Conservation (phyloP, 2,797 vertebrate species). For the Phalloptychus januarius region DNA sequence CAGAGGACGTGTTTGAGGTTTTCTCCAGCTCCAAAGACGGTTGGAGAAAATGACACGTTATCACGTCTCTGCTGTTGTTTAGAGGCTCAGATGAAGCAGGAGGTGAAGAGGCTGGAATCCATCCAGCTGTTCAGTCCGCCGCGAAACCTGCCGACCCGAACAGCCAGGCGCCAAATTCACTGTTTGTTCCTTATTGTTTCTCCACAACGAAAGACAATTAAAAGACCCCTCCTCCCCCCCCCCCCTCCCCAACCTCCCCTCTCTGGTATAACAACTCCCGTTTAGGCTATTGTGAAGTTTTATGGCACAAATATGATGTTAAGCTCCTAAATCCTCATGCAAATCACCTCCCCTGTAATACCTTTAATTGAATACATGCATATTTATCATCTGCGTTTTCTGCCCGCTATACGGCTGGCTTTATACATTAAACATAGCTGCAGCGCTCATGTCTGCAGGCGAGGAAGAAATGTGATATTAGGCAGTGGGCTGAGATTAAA, state of each 20-base stretch:
- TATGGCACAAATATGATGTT: slow-evolving; percentile 83
- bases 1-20: slow-evolving; percentile 58
- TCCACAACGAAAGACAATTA: not conserved
- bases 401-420: slow-evolving; percentile 75
- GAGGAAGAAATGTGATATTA: slow-evolving; percentile 82
- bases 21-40: slow-evolving; percentile 46
- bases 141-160: not conserved
- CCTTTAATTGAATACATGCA: slow-evolving; percentile 88
- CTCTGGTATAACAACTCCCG: slow-evolving; percentile 52
- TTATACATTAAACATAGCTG: slow-evolving; percentile 87
- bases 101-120: not conserved
- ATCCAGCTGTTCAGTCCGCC: not conserved
- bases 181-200: not conserved
- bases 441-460: slow-evolving; percentile 79
- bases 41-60: slow-evolving; percentile 50
- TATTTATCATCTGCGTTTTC: slow-evolving; percentile 82
- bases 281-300: slow-evolving; percentile 80
- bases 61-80: slow-evolving; percentile 47
- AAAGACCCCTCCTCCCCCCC: slow-evolving; percentile 3
- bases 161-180: not conserved
- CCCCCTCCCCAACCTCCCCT: slow-evolving; percentile 14
- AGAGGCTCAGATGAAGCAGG: slow-evolving; percentile 5
- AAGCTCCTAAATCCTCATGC: slow-evolving; percentile 83
- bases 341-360: slow-evolving; percentile 82
- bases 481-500: slow-evolving; percentile 77